A percentile compares a stretch with the other conserved stretches of the same genome.
Evolutionary conservation across 2,888 invertebrate species (phyloP).

Genomic region (Leptarthrus brevirostris): DNA sequence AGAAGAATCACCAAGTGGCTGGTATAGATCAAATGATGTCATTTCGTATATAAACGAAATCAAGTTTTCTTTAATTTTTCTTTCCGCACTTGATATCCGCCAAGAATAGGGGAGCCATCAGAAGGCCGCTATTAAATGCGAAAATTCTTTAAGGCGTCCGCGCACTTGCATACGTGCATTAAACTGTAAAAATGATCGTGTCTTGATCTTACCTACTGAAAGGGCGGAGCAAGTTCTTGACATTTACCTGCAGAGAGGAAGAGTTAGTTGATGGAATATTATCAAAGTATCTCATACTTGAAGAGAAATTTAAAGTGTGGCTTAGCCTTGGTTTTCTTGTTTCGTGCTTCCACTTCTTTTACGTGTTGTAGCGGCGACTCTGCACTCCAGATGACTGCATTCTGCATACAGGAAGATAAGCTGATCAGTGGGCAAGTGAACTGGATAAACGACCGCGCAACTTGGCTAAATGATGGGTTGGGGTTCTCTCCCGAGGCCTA

Average conservation of each 20-base stretch:
- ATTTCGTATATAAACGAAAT: slow-evolving; percentile 15
- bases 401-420: slow-evolving; percentile 35
- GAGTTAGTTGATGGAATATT: slow-evolving; percentile 16
- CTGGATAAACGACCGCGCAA: slow-evolving; percentile 21
- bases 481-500: slow-evolving; percentile 42
- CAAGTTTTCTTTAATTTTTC: not conserved
- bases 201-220: slow-evolving; percentile 27
- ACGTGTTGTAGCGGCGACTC: not conserved
- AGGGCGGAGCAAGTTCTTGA: slow-evolving; percentile 46
- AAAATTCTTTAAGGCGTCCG: slow-evolving; percentile 13
- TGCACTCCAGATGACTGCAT: not conserved
- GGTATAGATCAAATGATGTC: slow-evolving; percentile 42
- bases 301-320: slow-evolving; percentile 41
- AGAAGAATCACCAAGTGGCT: slow-evolving; percentile 33
- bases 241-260: slow-evolving; percentile 21
- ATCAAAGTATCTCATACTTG: slow-evolving; percentile 41
- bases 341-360: slow-evolving; percentile 37
- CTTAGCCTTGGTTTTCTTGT: slow-evolving; percentile 15
- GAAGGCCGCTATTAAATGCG: not conserved
- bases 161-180: slow-evolving; percentile 25
- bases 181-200: slow-evolving; percentile 17
- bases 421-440: slow-evolving; percentile 10
- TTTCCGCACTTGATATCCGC: not conserved
- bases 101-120: not conserved
- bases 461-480: slow-evolving; percentile 39